phyloP scores from a whole-genome alignment of 1,140 invertebrate genomes.

The Aphaenogaster ashmeadi region DNA sequence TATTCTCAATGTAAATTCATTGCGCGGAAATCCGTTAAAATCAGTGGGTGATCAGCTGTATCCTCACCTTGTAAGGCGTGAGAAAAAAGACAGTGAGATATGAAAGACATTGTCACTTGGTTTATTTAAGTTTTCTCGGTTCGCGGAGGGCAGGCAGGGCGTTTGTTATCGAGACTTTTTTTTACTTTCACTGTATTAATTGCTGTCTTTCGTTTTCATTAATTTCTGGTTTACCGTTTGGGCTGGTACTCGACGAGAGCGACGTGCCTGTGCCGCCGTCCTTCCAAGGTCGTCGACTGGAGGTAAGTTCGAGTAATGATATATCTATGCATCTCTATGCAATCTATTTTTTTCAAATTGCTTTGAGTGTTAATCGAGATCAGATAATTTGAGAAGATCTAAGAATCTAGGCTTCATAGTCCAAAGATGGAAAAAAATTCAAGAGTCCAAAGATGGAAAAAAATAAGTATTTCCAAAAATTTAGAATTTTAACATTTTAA shows the following conservation, averaged over 20 bases:
- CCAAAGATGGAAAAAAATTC: not conserved
- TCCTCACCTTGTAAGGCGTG: not conserved
- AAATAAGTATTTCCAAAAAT: not conserved
- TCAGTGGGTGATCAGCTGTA: not conserved
- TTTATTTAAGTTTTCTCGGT: constrained; percentile 43
- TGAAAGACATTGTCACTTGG: constrained; percentile 36
- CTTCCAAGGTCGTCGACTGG: constrained; percentile 70
- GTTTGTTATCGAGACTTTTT: constrained; percentile 71
- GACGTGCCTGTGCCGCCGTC: constrained; percentile 68
- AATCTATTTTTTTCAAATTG: not conserved
- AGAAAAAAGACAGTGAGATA: not conserved
- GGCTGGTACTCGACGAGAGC: constrained; percentile 81
- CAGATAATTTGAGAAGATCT: constrained; percentile 5
- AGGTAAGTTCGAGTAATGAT: constrained; percentile 81
- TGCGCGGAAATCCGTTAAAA: not conserved
- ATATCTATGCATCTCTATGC: not conserved
- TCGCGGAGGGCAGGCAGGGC: constrained; percentile 47
- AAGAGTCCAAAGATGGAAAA: not conserved
- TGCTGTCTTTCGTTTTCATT: constrained; percentile 87
- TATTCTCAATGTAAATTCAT: not conserved
- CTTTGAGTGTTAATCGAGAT: constrained; percentile 7
- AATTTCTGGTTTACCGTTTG: constrained; percentile 87
- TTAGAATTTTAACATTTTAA: not conserved
- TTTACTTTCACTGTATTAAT: constrained; percentile 83
- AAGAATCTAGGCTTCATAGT: not conserved